These are phyloP conservation scores for Myripristis jacobus DNA, from an alignment of 2,797 vertebrate genomes.

Conservation along the genomic window DNA sequence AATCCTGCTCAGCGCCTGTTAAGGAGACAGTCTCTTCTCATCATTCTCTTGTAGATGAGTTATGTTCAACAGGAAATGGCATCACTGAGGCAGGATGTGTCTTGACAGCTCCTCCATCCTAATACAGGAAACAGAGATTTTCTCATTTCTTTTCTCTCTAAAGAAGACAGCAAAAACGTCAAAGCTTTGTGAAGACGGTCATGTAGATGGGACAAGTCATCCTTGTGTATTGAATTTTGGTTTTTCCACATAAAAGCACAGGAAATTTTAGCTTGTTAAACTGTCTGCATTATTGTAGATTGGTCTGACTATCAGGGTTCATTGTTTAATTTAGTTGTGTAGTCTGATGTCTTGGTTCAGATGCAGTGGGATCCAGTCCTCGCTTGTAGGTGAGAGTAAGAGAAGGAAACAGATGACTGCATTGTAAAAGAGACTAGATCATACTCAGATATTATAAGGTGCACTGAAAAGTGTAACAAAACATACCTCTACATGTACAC, in stretches of 20 bases:
- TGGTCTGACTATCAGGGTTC: not conserved
- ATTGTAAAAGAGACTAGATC: constrained; percentile 31
- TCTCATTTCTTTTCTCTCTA: not conserved
- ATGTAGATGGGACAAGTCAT: not conserved
- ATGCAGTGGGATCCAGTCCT: constrained; percentile 7
- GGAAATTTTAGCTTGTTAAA: not conserved
- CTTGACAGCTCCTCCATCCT: not conserved
- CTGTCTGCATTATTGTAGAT: not conserved
- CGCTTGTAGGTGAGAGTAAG: not conserved
- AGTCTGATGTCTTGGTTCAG: not conserved
- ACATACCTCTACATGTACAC: too few species aligned
- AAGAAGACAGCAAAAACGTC: constrained; percentile 1
- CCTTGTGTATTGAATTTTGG: not conserved
- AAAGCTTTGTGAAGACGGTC: not conserved
- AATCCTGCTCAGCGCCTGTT: constrained; percentile 3
- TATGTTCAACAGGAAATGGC: constrained; percentile 13
- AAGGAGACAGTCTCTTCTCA: not conserved
- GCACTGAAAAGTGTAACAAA: not conserved
- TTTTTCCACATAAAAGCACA: too few species aligned
- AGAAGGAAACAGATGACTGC: constrained; percentile 45
- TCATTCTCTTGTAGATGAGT: not conserved
- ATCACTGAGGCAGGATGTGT: not conserved
- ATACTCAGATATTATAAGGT: not conserved
- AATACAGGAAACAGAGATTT: constrained; percentile 5
- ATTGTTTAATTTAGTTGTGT: not conserved